Conservation (phyloP, 2,113 vertebrate genomes). For the Pampusana beccarii region DNA sequence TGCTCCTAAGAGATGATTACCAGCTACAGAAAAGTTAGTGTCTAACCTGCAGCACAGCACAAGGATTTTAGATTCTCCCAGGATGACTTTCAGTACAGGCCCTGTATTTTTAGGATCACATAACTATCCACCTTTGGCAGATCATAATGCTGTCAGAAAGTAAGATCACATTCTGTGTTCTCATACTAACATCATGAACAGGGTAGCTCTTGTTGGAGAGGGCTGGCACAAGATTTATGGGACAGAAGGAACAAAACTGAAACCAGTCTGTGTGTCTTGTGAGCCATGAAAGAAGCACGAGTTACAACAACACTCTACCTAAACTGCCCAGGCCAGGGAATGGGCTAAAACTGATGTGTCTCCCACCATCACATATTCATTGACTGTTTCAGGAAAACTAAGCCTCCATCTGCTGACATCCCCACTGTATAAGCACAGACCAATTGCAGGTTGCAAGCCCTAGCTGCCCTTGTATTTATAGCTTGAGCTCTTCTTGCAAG, state of each 20-base stretch:
- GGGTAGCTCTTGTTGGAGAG: background rate
- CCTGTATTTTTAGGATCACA: background rate
- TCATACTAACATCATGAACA: background rate
- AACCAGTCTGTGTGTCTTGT: background rate
- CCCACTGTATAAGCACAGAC: background rate
- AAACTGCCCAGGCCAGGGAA: background rate
- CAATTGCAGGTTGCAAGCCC: background rate
- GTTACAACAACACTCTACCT: background rate
- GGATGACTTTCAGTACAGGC: background rate
- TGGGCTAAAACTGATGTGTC: background rate
- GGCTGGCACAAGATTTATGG: background rate
- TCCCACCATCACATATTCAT: background rate
- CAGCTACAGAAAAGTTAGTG: background rate
- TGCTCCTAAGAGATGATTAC: background rate
- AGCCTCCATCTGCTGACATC: background rate
- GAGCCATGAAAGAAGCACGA: background rate
- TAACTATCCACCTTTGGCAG: background rate
- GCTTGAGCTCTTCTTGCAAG: background rate
- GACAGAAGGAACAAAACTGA: background rate
- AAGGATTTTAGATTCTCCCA: background rate
- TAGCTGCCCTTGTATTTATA: background rate
- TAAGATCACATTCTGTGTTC: accelerated
- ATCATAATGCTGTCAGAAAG: background rate
- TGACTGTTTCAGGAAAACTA: background rate
- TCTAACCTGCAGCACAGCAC: background rate